Base-by-base conservation (phyloP, 2,113 vertebrate genomes). In the Hoplias malabaricus region DNA sequence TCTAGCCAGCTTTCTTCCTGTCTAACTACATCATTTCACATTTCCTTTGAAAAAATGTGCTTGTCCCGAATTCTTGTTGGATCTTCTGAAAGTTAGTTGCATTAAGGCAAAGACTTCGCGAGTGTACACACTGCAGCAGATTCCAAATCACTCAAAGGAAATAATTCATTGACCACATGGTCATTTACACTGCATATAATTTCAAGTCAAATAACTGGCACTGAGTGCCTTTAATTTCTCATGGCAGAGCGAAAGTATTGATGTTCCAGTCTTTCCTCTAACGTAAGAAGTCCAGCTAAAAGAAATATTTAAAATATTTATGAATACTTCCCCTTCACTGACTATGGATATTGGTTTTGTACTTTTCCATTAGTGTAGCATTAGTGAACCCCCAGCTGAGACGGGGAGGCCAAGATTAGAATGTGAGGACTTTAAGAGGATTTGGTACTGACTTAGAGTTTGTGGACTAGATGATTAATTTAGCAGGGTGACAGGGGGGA, bases 401-500 rank as follows among this genome's bases (percentile, higher is more conserved):
- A 68, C 16, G 12, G 27, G 16, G 54, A 38, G 42, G 54, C 36
- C 1, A 36, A 73, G 54, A 73, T 73, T 73, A 73, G 42, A 42
- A 43, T 29, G 27, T 27, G 21, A 42, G 54, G 36, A 61, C 57
- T 73, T 73, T 42, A 53, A 56, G 23, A 10, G 57, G 70, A 61
- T 25, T 61, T n/a, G n/a, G 13, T 56, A 23, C 56, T 42, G 54
- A n/a, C 34, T 42, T 59, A 19, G 34, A 21, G 9, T 40, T 56
- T 38, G 57, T 59, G 70, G 16, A 29, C 7, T 43, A 12, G 46
- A 78, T 78, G 69, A 77, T 77, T 81, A 76, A 78, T 82, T 82
- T 54, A 73, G 27, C n/a, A 13, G 50, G 21, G 48, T 33, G 66
- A 69, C 36, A 5, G 73, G 42, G 61, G 61, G 62, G 61, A n/a